These are phyloP conservation scores for Stenodera caucasica DNA, from an alignment of 2,888 invertebrate species.

Conservation along the genomic window DNA sequence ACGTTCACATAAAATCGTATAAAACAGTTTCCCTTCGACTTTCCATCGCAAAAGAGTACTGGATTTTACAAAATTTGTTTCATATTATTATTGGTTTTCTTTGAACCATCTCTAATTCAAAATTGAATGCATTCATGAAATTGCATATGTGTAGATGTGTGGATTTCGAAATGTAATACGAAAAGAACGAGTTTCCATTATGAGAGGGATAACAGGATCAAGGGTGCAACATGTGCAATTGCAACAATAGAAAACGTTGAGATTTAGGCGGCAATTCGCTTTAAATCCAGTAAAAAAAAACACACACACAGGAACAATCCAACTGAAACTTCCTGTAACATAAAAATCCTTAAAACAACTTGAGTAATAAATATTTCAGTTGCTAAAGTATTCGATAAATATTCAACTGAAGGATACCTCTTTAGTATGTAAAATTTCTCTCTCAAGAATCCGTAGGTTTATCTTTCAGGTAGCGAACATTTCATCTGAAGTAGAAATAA, in stretches of 20 bases:
- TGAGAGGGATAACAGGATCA: slow-evolving; percentile 2
- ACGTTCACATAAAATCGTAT: slow-evolving; percentile 17
- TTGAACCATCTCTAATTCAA: not conserved
- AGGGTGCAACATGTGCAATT: slow-evolving; percentile 12
- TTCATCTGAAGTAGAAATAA: no score
- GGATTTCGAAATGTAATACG: not conserved
- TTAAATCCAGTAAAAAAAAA: not conserved
- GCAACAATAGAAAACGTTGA: slow-evolving; percentile 8
- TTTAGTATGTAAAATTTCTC: no score
- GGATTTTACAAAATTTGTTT: not conserved
- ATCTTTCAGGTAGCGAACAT: no score
- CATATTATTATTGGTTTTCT: slow-evolving; percentile 6
- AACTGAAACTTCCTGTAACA: not conserved
- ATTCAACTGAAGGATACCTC: no score
- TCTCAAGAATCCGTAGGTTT: no score
- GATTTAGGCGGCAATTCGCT: slow-evolving; percentile 1
- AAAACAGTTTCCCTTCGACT: slow-evolving; percentile 12
- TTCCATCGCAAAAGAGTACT: slow-evolving; percentile 7
- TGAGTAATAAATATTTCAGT: no score
- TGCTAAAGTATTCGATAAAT: no score
- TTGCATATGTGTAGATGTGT: slow-evolving; percentile 6
- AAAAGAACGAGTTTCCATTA: slow-evolving; percentile 9
- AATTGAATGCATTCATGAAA: slow-evolving; percentile 6
- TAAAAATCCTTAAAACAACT: not conserved
- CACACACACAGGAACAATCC: not conserved